These are phyloP conservation scores for Porites evermanni DNA, from an alignment of 92 coral and sea anemone genomes.

Conservation along the genomic window DNA sequence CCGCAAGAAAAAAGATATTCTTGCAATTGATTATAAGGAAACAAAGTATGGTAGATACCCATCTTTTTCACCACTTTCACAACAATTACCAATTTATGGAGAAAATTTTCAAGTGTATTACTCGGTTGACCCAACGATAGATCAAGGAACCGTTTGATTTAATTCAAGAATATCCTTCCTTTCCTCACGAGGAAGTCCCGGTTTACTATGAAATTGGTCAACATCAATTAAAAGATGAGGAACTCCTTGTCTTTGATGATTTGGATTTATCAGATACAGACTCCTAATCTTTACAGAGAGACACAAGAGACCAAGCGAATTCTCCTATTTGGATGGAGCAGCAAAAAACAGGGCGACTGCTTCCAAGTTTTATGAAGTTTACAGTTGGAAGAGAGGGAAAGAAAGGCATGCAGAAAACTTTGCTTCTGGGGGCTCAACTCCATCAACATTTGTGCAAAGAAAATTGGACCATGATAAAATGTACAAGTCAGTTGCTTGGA, in stretches of 20 bases:
- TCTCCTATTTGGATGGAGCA: conserved; percentile 50
- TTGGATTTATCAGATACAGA: conserved; percentile 20
- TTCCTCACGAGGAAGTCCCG: conserved; percentile 4
- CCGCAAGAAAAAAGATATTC: not conserved
- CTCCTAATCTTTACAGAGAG: conserved; percentile 42
- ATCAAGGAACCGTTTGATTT: not conserved
- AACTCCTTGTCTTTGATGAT: conserved; percentile 24
- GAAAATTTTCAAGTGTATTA: not conserved
- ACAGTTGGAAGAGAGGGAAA: conserved; percentile 70
- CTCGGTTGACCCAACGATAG: not conserved
- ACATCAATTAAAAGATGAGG: conserved; percentile 27
- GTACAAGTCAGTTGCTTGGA: conserved; percentile 59
- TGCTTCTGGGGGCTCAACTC: conserved; percentile 23
- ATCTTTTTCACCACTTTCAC: conserved; percentile 9
- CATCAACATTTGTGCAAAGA: conserved; percentile 39
- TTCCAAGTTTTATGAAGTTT: conserved; percentile 60
- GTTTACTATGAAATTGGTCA: conserved; percentile 14
- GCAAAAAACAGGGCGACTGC: conserved; percentile 59
- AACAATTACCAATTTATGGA: conserved; percentile 7
- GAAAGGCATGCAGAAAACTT: conserved; percentile 63
- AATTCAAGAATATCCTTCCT: not conserved
- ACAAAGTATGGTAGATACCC: conserved; percentile 12
- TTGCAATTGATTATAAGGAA: not conserved
- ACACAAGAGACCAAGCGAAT: conserved; percentile 59
- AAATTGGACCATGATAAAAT: conserved; percentile 60